Conservation (phyloP, 2,888 invertebrate species). For the Imbricaverruca yamaguchii region DNA sequence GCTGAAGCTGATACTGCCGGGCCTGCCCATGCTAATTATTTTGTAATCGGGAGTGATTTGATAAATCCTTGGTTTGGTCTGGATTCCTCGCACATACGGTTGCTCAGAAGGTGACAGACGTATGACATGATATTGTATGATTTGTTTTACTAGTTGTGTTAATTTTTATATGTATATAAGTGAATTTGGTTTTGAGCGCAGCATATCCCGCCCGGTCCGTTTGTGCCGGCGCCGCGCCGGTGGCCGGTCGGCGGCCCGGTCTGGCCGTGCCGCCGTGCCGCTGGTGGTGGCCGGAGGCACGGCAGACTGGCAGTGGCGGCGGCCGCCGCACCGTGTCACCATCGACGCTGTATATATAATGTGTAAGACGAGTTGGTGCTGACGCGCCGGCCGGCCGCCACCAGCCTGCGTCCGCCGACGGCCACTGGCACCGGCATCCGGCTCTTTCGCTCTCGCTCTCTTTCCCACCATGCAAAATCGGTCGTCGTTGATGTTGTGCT, state of each 20-base stretch:
- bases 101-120: not conserved
- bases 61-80: conserved; percentile 12
- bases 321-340: not conserved
- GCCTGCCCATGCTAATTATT: conserved; percentile 15
- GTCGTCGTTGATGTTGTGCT: conserved; percentile 8
- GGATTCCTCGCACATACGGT: conserved; percentile 17
- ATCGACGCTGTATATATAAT: not conserved
- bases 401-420: not conserved
- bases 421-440: not conserved
- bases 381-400: not conserved
- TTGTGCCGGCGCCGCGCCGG: not conserved
- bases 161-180: conserved; percentile 21
- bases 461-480: conserved; percentile 3
- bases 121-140: conserved; percentile 18
- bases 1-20: conserved; percentile 16
- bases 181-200: conserved; percentile 18
- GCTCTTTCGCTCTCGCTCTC: not conserved
- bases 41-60: conserved; percentile 20
- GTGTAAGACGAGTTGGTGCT: not conserved
- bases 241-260: not conserved
- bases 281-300: too few relatives aligned
- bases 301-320: too few relatives aligned
- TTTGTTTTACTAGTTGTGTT: conserved; percentile 22
- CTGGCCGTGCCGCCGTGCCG: not conserved
- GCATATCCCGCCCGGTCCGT: conserved; percentile 1